These are phyloP conservation scores for Anthopleura xanthogrammica DNA, from an alignment of 92 coral and sea anemone genomes.

Conservation along the genomic window DNA sequence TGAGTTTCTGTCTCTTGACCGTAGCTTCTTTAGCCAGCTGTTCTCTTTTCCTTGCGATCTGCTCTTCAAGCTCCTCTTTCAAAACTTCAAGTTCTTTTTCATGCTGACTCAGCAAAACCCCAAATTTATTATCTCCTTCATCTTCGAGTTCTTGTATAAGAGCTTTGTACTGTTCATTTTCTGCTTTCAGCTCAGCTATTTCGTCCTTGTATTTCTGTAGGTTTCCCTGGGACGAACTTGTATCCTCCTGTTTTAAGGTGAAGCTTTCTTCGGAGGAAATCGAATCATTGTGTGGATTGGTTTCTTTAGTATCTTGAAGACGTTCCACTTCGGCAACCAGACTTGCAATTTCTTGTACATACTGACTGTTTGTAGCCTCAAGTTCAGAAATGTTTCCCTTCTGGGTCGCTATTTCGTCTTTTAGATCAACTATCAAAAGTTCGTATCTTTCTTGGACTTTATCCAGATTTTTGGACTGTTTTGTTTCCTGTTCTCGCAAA, in stretches of 20 bases:
- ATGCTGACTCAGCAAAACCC: slow-evolving; percentile 82
- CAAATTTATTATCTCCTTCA: slow-evolving; percentile 77
- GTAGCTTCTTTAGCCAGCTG: slow-evolving; percentile 85
- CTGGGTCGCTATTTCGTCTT: slow-evolving; percentile 48
- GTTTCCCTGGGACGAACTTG: slow-evolving; percentile 36
- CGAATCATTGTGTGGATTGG: neutral
- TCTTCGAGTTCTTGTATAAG: slow-evolving; percentile 70
- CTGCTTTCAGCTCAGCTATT: slow-evolving; percentile 44
- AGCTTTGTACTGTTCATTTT: slow-evolving; percentile 48
- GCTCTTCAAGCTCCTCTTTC: slow-evolving; percentile 86
- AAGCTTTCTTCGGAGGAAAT: slow-evolving; percentile 14
- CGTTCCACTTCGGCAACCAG: slow-evolving; percentile 63
- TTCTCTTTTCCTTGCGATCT: slow-evolving; percentile 79
- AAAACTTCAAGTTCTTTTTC: slow-evolving; percentile 78
- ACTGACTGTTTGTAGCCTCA: slow-evolving; percentile 47
- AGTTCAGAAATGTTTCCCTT: slow-evolving; percentile 52
- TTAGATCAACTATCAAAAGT: slow-evolving; percentile 53
- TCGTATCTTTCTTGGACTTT: slow-evolving; percentile 67
- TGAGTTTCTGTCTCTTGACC: slow-evolving; percentile 71
- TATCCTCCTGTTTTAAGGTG: slow-evolving; percentile 2
- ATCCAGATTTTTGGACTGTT: slow-evolving; percentile 56
- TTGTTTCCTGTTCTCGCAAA: slow-evolving; percentile 17
- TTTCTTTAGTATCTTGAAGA: slow-evolving; percentile 20
- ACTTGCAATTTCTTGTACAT: slow-evolving; percentile 68
- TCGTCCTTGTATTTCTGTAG: slow-evolving; percentile 46